Conservation (phyloP, 1,140 invertebrate species). For the Drosophila sulfurigaster region DNA sequence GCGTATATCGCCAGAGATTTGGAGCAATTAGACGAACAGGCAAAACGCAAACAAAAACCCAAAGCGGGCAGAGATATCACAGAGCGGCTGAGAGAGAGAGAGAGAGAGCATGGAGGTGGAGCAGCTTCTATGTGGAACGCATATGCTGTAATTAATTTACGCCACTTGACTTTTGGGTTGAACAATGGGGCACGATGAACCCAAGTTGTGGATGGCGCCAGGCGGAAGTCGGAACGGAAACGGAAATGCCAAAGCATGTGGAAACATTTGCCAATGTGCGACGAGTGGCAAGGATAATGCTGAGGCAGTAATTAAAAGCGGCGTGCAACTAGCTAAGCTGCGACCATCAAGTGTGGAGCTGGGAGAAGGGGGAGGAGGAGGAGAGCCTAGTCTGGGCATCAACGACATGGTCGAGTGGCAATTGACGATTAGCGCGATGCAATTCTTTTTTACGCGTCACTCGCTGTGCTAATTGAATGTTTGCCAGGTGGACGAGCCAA, state of each 20-base stretch:
- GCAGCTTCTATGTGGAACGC: slow-evolving; percentile 1
- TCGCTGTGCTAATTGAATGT: slow-evolving; percentile 71
- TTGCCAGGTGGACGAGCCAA: slow-evolving; percentile 59
- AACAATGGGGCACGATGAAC: slow-evolving; percentile 38
- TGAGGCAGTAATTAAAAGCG: slow-evolving; percentile 63
- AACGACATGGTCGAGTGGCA: slow-evolving; percentile 29
- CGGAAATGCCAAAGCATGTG: slow-evolving; percentile 71
- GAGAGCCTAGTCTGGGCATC: not conserved
- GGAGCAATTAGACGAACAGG: slow-evolving; percentile 49
- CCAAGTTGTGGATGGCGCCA: slow-evolving; percentile 35
- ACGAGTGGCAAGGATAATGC: slow-evolving; percentile 51
- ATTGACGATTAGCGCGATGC: not conserved
- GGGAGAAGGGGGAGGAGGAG: not conserved
- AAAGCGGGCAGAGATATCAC: slow-evolving; percentile 44
- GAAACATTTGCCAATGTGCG: slow-evolving; percentile 74
- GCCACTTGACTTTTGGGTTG: slow-evolving; percentile 69
- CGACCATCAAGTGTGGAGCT: slow-evolving; percentile 1
- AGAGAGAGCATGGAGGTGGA: not conserved
- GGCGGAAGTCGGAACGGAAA: slow-evolving; percentile 43
- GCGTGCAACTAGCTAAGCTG: slow-evolving; percentile 46
- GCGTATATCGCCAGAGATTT: slow-evolving; percentile 31
- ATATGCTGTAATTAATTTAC: slow-evolving; percentile 74
- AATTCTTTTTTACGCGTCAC: slow-evolving; percentile 62
- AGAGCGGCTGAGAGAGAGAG: not conserved
- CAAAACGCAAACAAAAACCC: slow-evolving; percentile 23